These are phyloP conservation scores for Graptemys geographica DNA, from an alignment of 2,797 vertebrate genomes.

Conservation along the genomic window DNA sequence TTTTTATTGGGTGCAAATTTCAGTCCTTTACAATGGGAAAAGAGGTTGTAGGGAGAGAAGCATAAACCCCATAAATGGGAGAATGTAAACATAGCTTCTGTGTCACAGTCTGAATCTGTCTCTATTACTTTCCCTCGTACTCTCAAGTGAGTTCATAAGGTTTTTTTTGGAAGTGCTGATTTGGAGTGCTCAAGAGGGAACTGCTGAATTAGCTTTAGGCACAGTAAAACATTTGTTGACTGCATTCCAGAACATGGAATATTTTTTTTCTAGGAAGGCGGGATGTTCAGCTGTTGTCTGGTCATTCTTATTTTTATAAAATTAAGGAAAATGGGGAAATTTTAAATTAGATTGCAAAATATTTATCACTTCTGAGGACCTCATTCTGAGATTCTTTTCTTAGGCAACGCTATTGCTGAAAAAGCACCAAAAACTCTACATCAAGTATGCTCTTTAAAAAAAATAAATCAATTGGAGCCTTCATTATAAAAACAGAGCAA, in stretches of 20 bases:
- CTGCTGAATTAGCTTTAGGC: background rate
- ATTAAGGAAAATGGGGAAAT: background rate
- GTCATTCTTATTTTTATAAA: slow-evolving; percentile 4
- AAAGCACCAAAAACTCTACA: background rate
- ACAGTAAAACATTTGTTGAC: background rate
- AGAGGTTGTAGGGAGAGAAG: background rate
- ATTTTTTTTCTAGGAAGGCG: background rate
- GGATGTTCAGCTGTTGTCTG: background rate
- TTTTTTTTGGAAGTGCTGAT: background rate
- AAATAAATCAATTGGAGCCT: slow-evolving; percentile 41
- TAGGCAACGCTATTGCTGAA: background rate
- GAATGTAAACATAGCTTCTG: background rate
- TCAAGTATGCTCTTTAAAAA: background rate
- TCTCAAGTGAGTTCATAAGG: background rate
- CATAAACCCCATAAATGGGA: background rate
- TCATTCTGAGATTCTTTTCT: slow-evolving; percentile 1
- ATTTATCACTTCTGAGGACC: background rate
- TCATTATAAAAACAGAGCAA: background rate
- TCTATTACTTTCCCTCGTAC: background rate
- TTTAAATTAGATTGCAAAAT: background rate
- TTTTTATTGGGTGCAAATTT: slow-evolving; percentile 10
- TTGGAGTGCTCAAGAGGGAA: slow-evolving; percentile 3
- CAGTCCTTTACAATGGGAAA: slow-evolving; percentile 12
- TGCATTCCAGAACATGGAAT: background rate
- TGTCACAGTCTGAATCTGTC: background rate